phyloP scores from a whole-genome alignment of 2,888 invertebrate species.

The Trileptium ribeirensis region DNA sequence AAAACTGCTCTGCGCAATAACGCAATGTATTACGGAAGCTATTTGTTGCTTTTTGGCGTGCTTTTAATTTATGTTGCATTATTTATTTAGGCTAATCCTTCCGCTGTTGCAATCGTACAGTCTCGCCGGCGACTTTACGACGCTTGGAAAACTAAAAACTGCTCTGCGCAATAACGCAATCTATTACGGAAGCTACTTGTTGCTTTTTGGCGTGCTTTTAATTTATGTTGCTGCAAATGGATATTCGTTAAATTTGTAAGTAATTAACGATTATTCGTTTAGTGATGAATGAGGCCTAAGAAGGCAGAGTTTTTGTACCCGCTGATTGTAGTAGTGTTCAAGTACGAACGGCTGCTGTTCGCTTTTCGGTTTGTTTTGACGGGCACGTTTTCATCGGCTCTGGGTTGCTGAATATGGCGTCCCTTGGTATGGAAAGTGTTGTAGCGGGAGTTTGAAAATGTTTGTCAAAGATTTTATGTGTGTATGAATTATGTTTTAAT shows the following conservation, averaged over 20 bases:
- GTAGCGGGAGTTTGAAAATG: no score
- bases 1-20: slow-evolving; percentile 92
- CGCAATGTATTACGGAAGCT: slow-evolving; percentile 83
- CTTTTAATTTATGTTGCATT: slow-evolving; percentile 93
- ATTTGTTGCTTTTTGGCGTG: slow-evolving; percentile 71
- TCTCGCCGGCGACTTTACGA: slow-evolving; percentile 92
- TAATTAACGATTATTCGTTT: no score
- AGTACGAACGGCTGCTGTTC: no score
- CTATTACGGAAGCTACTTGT: slow-evolving; percentile 70
- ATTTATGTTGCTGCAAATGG: slow-evolving; percentile 86
- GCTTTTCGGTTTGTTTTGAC: no score
- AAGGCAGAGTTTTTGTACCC: no score
- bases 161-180: slow-evolving; percentile 93
- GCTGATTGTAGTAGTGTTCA: no score
- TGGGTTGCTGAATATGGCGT: no score
- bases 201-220: slow-evolving; percentile 80
- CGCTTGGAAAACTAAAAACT: slow-evolving; percentile 84
- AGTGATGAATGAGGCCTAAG: no score
- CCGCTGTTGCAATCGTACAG: slow-evolving; percentile 98
- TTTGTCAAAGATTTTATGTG: no score
- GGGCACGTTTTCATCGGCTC: no score
- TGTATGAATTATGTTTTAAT: no score
- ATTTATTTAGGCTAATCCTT: slow-evolving; percentile 85
- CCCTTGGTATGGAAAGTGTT: no score
- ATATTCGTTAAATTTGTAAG: slow-evolving; percentile 70